Conservation (phyloP, 2,888 invertebrate species). For the Kryphioiulus occultus region DNA sequence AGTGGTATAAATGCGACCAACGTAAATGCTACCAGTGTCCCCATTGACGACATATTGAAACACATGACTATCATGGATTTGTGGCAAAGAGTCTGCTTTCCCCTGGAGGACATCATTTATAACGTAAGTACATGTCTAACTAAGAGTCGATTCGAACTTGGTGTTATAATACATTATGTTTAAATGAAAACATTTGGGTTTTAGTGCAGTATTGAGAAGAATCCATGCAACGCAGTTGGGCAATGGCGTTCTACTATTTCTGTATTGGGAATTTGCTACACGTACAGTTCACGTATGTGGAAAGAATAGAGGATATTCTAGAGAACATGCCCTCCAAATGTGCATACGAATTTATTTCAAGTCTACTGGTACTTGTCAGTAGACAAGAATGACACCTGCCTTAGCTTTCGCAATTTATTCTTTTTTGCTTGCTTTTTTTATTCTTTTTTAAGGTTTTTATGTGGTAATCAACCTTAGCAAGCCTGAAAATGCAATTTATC, state of each 20-base stretch:
- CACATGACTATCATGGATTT: slow-evolving; percentile 38
- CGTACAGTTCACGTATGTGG: slow-evolving; percentile 41
- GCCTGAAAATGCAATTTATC: too few relatives aligned
- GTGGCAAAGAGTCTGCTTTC: not conserved
- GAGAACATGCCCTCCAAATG: too few relatives aligned
- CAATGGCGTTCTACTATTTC: not conserved
- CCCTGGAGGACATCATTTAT: not conserved
- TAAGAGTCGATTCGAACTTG: not conserved
- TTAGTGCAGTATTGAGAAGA: slow-evolving; percentile 21
- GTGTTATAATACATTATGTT: not conserved
- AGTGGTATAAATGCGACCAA: not conserved
- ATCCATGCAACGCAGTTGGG: not conserved
- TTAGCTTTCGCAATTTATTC: too few relatives aligned
- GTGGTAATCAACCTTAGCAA: too few relatives aligned
- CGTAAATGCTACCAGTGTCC: not conserved
- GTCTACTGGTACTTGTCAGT: not conserved
- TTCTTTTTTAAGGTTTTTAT: too few relatives aligned
- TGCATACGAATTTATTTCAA: too few relatives aligned
- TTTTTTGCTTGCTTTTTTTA: too few relatives aligned
- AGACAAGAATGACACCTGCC: too few relatives aligned
- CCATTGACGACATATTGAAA: slow-evolving; percentile 19
- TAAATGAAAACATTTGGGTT: not conserved
- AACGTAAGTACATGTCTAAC: slow-evolving; percentile 37
- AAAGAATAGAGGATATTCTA: not conserved
- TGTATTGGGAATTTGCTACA: slow-evolving; percentile 48